These are phyloP conservation scores for Prunella strophiata DNA, from an alignment of 2,797 vertebrate genomes.

Conservation along the genomic window DNA sequence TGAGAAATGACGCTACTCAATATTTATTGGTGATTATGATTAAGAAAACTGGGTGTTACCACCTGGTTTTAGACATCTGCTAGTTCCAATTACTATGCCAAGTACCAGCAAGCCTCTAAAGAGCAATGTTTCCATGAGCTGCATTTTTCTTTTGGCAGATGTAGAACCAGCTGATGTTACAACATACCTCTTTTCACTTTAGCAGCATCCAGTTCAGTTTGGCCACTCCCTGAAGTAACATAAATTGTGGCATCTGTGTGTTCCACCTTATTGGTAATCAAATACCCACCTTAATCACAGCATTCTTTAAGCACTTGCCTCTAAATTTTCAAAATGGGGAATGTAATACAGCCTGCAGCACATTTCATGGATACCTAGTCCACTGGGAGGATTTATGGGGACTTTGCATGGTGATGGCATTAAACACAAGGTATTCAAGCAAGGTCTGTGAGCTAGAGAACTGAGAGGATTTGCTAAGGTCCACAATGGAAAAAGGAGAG, in stretches of 20 bases:
- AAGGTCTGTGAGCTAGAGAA: background rate
- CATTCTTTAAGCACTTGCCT: background rate
- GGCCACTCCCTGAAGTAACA: background rate
- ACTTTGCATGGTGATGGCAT: background rate
- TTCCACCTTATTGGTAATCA: background rate
- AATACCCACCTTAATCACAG: conserved; percentile 1
- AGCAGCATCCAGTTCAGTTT: background rate
- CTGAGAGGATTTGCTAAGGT: conserved; percentile 10
- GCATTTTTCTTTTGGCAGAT: background rate
- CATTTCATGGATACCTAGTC: background rate
- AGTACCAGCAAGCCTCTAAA: background rate
- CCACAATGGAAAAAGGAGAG: background rate
- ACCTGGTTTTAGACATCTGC: background rate
- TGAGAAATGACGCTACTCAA: background rate
- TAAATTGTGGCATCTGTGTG: background rate
- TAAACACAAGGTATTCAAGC: background rate
- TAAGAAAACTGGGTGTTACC: background rate
- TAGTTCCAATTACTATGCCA: background rate
- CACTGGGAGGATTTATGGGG: background rate
- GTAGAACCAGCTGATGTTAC: background rate
- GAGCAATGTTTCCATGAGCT: background rate
- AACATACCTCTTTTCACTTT: background rate
- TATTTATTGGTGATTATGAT: background rate
- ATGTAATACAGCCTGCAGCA: background rate
- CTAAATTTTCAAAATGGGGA: conserved; percentile 16